Percentiles rank a stretch among this genome's conserved stretches.
Evolutionary conservation across 1,140 invertebrate species (phyloP).

Genomic region (Myzus persicae): DNA sequence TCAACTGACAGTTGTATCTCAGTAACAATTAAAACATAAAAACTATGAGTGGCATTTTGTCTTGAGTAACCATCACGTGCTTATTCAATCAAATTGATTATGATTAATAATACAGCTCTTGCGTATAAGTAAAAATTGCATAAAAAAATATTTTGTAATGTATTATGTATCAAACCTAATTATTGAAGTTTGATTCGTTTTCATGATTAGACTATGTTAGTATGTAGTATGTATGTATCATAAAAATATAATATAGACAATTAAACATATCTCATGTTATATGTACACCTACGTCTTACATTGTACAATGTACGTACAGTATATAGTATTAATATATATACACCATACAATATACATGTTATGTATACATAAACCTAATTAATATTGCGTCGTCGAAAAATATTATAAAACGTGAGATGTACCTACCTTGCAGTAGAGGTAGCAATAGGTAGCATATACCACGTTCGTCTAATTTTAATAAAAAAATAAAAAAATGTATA

Average conservation of each 20-base stretch:
- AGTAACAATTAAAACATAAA: not conserved
- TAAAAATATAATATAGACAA: not conserved
- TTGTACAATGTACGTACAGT: no score
- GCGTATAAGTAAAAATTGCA: not conserved
- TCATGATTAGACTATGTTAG: not conserved
- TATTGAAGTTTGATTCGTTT: not conserved
- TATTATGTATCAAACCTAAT: not conserved
- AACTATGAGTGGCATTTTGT: not conserved
- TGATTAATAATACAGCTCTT: not conserved
- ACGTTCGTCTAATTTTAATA: no score
- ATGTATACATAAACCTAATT: not conserved
- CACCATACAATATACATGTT: not conserved
- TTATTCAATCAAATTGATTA: not conserved
- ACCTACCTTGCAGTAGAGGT: no score
- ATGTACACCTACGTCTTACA: not conserved
- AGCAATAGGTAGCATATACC: no score
- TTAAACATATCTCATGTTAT: not conserved
- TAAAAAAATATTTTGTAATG: not conserved
- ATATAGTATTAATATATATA: not conserved
- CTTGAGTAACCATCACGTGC: not conserved
- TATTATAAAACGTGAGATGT: no score
- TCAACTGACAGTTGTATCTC: not conserved
- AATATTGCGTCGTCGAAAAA: no score
- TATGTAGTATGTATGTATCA: not conserved
- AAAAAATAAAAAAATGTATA: no score